Evolutionary conservation across 1,140 invertebrate genomes (phyloP).

Genomic region (Hyposmocoma kahamanoa): DNA sequence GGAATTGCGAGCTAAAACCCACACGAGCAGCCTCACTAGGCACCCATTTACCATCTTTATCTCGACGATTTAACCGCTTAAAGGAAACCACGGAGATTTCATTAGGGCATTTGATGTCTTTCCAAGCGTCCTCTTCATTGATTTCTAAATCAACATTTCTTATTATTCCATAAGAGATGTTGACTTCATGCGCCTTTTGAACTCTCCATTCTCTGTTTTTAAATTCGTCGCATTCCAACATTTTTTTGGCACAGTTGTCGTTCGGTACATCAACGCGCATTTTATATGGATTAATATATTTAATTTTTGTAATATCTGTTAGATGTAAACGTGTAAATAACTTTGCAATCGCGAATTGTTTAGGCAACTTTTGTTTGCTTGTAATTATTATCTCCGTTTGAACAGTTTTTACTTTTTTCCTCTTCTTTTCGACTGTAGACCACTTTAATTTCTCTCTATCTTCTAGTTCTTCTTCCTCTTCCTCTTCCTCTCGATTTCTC

Average conservation of each 20-base stretch:
- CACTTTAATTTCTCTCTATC: too few relatives aligned
- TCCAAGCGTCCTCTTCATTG: background rate
- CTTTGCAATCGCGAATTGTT: conserved; percentile 1
- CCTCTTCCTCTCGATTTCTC: background rate
- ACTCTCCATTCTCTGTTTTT: background rate
- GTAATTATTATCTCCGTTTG: background rate
- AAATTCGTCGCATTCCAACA: background rate
- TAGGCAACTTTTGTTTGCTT: background rate
- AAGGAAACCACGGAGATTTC: background rate
- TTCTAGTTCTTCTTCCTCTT: too few relatives aligned
- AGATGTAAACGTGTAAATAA: background rate
- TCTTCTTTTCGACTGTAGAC: background rate
- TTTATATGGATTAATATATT: conserved; percentile 6
- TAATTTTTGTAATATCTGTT: background rate
- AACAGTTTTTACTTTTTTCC: background rate
- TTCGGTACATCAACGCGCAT: background rate
- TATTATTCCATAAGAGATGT: background rate
- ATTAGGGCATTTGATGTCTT: background rate
- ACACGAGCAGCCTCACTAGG: background rate
- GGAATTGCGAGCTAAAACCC: background rate
- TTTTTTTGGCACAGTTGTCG: background rate
- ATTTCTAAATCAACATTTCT: conserved; percentile 1
- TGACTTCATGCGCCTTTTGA: background rate
- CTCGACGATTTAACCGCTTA: background rate
- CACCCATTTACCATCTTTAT: background rate